phyloP scores from a whole-genome alignment of 2,113 vertebrate genomes.

The mouse (Mus musculus) region GRCm39 chr7:67815001-67815500 shows the following conservation, averaged over 20 bases:
- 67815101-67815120: fast-evolving
- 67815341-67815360: neutral
- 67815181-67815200: neutral
- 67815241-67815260: neutral
- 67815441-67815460: neutral
- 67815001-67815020: conserved; percentile 97
- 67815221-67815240: neutral
- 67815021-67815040: conserved; percentile 96
- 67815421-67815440: too few species aligned
- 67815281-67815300: neutral
- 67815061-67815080: neutral
- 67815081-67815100: too few species aligned
- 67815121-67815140: neutral
- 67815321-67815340: neutral
- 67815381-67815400: neutral
- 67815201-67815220: neutral
- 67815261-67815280: neutral
- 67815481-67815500: too few species aligned
- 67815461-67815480: neutral
- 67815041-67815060: conserved; percentile 92
- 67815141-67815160: fast-evolving
- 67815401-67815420: neutral
- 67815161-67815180: neutral
- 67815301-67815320: too few species aligned
- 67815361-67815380: neutral